Base-by-base conservation (phyloP, 2,888 invertebrate genomes). In the Psylliodes chrysocephalus region DNA sequence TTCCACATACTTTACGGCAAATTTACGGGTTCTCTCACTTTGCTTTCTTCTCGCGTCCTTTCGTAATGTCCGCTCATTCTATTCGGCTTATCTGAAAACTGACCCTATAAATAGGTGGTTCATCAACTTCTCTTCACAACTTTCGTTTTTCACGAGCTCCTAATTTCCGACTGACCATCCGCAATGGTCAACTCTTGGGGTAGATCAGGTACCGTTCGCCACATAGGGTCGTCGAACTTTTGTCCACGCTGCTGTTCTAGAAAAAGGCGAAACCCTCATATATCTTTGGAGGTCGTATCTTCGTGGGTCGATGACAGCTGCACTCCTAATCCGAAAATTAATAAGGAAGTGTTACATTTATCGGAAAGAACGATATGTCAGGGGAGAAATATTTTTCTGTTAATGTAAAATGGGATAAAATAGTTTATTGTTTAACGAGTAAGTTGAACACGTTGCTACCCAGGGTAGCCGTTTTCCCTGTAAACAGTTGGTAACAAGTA, bases 81-180 rank as follows among this genome's bases (percentile, higher is more conserved):
- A 35, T 35, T 10, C 10, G 35, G 2, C 12, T 3, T 12, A 35
- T 35, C 35, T 12, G 8, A 8, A 30, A 35, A 14, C 35, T 35
- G 35, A 35, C 12, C 42, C 7, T 18, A 42, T 42, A 42, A 42
- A 42, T 42, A 42, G 42, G 42, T 42, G 42, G 47, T 47, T 47
- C 47, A 28, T 47, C 47, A 42, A 42, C 18, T 42, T 42, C 42
- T 1, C 42, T 3, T 8, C 7, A 17, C 25, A 64, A 68, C 68
- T 68, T 63, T 64, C 64, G 61, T 64, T 67, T 65, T 63, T 67
- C 59, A 30, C 19, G 60, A 25, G 63, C 64, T 55, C 46, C 60
- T 66, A 57, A 64, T 70, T 70, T 69, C 66, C 67, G 63, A 66
- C 71, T 70, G 72, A 72, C 71, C 72, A 63, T 57, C 60, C 71